Conservation (phyloP, 2,888 invertebrate genomes). For the Orthosia gothica region DNA sequence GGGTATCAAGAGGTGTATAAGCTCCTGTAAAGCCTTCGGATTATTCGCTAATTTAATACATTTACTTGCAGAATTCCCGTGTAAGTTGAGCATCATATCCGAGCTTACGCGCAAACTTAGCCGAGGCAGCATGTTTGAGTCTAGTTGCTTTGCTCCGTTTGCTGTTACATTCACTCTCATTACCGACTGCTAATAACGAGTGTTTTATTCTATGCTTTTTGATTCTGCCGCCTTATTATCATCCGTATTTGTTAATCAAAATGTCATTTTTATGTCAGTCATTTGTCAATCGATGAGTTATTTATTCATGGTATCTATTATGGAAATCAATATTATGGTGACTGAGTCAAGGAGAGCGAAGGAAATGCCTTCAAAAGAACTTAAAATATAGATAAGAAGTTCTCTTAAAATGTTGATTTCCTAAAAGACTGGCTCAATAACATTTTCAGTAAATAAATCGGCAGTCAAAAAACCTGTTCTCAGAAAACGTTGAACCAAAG, state of each 20-base stretch:
- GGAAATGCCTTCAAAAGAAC: too few relatives aligned
- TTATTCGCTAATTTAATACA: slow-evolving; percentile 20
- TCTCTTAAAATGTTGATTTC: neutral
- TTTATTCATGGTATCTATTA: too few relatives aligned
- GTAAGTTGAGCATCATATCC: slow-evolving; percentile 29
- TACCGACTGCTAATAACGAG: slow-evolving; percentile 21
- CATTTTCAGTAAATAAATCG: neutral
- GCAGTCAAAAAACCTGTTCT: neutral
- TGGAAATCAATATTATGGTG: too few relatives aligned
- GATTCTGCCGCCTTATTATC: neutral
- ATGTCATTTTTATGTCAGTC: too few relatives aligned
- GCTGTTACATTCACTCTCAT: slow-evolving; percentile 40
- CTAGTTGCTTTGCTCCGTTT: slow-evolving; percentile 22
- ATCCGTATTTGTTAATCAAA: neutral
- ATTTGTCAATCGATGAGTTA: neutral
- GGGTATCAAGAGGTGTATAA: neutral
- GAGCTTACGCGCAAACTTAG: slow-evolving; percentile 49
- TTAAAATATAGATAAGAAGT: too few relatives aligned
- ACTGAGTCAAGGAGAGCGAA: too few relatives aligned
- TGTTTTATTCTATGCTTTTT: neutral
- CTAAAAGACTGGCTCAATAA: neutral
- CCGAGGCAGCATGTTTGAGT: slow-evolving; percentile 35
- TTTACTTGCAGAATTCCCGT: slow-evolving; percentile 6
- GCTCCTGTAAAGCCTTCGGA: neutral
- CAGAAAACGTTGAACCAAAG: neutral